A percentile compares a stretch with the other conserved stretches of the same genome.
Conservation (phyloP, 2,888 invertebrate genomes). For the Elysia crispata region DNA sequence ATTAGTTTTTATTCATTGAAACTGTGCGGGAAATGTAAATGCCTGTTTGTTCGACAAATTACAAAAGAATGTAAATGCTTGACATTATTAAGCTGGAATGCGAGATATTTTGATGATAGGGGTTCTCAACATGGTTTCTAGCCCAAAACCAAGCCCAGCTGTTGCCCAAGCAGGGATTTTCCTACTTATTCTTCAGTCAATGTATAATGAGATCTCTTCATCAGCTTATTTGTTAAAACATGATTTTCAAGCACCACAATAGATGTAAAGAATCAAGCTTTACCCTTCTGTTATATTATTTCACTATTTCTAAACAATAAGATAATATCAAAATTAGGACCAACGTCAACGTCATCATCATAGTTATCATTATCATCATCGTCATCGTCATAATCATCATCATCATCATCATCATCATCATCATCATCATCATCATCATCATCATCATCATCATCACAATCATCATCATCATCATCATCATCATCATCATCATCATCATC, state of each 20-base stretch:
- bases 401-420: slow-evolving; percentile 10
- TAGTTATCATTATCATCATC: slow-evolving; percentile 3
- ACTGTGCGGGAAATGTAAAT: neutral
- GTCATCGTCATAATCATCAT: slow-evolving; percentile 1
- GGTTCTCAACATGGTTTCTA: neutral
- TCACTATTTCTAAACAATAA: neutral
- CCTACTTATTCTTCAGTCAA: too few species aligned
- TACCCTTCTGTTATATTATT: neutral
- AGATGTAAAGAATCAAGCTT: too few species aligned
- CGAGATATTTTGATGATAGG: neutral
- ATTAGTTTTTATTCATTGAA: too few species aligned
- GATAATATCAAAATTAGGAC: neutral
- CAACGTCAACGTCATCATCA: neutral
- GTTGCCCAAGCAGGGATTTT: too few species aligned
- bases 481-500: too few species aligned
- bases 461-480: too few species aligned
- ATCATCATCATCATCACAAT: slow-evolving; percentile 6
- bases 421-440: slow-evolving; percentile 13
- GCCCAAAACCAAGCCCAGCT: too few species aligned
- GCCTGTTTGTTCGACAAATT: too few species aligned
- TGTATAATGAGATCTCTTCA: too few species aligned
- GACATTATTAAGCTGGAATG: too few species aligned
- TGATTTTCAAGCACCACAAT: neutral
- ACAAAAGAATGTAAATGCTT: too few species aligned
- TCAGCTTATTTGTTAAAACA: too few species aligned